Percentiles rank a stretch among this genome's conserved stretches.
These are phyloP conservation scores for Melospiza melodia DNA, from an alignment of 2,113 vertebrate genomes.

Conservation along the genomic window DNA sequence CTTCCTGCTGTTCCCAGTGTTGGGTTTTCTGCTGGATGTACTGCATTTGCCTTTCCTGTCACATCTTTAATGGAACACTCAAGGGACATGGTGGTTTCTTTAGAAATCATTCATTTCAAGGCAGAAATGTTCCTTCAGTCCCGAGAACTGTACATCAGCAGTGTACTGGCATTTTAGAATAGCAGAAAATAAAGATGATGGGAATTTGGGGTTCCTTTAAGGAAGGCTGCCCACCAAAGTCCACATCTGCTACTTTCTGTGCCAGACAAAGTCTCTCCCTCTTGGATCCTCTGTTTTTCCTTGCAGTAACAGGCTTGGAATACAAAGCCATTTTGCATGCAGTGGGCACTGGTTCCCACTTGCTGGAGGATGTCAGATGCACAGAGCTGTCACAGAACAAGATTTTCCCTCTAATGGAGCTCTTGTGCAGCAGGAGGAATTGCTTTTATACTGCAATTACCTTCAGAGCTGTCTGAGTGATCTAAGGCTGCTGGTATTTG, in stretches of 20 bases:
- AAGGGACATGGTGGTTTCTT: conserved; percentile 18
- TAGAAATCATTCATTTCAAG: neutral
- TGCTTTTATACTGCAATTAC: neutral
- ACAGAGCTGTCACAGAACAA: neutral
- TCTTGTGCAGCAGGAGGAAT: neutral
- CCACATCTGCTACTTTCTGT: neutral
- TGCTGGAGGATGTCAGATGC: neutral
- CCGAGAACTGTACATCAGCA: conserved; percentile 27
- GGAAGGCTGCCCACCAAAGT: neutral
- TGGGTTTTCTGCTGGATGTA: conserved; percentile 27
- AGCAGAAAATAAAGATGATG: neutral
- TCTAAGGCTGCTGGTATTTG: neutral
- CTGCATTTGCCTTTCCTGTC: neutral
- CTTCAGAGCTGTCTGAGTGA: conserved; percentile 8
- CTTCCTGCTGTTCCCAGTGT: conserved; percentile 32
- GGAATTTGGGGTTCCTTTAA: neutral
- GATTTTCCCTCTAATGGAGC: conserved; percentile 7
- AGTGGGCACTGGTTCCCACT: neutral
- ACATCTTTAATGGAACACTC: neutral
- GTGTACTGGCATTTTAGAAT: neutral
- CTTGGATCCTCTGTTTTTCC: neutral
- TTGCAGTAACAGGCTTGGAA: neutral
- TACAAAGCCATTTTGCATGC: neutral
- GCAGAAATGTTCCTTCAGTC: conserved; percentile 8
- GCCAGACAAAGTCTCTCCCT: neutral